phyloP scores from a whole-genome alignment of 2,797 vertebrate genomes.

The Megalops cyprinoides region DNA sequence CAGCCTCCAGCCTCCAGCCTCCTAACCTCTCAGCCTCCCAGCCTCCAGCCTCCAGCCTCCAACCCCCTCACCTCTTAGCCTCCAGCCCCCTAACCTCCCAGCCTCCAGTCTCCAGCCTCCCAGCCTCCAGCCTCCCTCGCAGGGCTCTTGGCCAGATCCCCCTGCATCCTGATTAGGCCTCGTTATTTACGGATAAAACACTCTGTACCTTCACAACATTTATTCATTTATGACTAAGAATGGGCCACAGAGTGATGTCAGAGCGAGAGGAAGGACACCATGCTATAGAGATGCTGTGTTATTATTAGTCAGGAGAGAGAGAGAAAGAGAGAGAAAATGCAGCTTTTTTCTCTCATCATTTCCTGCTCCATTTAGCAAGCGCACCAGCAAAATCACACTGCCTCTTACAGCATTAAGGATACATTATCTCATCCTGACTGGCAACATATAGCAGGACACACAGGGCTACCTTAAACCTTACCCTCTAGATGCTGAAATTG shows the following conservation, averaged over 20 bases:
- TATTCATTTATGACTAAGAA: conserved; percentile 18
- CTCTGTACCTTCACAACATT: not conserved
- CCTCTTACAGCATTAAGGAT: conserved; percentile 26
- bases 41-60: too few species aligned
- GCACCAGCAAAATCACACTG: conserved; percentile 34
- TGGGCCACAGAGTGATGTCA: conserved; percentile 12
- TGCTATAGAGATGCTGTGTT: conserved; percentile 19
- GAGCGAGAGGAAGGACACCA: conserved; percentile 1
- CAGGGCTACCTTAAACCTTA: conserved; percentile 12
- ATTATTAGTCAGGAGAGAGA: conserved; percentile 31
- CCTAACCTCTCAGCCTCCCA: too few species aligned
- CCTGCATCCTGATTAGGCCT: too few species aligned
- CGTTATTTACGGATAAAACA: conserved; percentile 23
- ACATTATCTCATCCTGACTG: conserved; percentile 16
- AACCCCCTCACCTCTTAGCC: too few species aligned
- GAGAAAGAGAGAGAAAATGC: conserved; percentile 40
- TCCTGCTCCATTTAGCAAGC: conserved; percentile 69
- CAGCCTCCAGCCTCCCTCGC: not conserved
- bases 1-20: too few species aligned
- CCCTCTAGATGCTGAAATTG: not conserved
- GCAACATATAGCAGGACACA: conserved; percentile 12
- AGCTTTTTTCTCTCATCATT: conserved; percentile 53
- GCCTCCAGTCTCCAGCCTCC: not conserved
- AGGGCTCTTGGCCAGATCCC: too few species aligned
- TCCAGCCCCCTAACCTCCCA: too few species aligned